These are phyloP conservation scores for Lacerta agilis DNA, from an alignment of 2,797 vertebrate genomes.

Conservation along the genomic window DNA sequence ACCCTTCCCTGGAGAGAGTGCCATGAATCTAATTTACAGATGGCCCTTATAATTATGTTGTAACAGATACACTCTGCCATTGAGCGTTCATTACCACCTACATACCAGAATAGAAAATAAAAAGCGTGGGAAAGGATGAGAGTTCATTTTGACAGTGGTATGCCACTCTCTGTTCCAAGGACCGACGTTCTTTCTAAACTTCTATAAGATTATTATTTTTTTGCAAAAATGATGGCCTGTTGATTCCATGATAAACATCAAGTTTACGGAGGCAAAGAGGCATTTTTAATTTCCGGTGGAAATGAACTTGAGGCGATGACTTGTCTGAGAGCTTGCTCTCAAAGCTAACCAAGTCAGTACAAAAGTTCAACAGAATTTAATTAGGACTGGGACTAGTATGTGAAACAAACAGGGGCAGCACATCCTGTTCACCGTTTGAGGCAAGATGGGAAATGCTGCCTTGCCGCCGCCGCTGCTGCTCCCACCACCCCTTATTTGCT, in stretches of 20 bases:
- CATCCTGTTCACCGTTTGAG: too few relatives aligned
- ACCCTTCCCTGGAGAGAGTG: slow-evolving; percentile 38
- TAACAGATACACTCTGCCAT: slow-evolving; percentile 29
- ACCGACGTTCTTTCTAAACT: background rate
- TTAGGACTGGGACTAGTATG: background rate
- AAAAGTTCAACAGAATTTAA: background rate
- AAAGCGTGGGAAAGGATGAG: slow-evolving; percentile 25
- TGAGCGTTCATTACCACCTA: slow-evolving; percentile 29
- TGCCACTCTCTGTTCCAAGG: background rate
- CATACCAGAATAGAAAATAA: slow-evolving; percentile 39
- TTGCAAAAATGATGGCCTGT: slow-evolving; percentile 51
- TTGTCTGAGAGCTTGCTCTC: background rate
- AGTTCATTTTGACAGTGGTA: slow-evolving; percentile 45
- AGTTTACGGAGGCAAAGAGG: background rate
- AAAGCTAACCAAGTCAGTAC: background rate
- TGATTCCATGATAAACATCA: background rate
- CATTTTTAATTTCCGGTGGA: background rate
- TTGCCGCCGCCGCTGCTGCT: fast-evolving
- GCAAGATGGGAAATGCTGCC: too few relatives aligned
- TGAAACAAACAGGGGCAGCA: background rate
- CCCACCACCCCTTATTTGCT: too few relatives aligned
- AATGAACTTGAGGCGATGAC: background rate
- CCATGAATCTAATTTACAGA: slow-evolving; percentile 55
- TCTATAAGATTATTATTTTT: background rate
- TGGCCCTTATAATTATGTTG: slow-evolving; percentile 49